Conservation (phyloP, 2,797 vertebrate genomes). For the Poecilia wingei region DNA sequence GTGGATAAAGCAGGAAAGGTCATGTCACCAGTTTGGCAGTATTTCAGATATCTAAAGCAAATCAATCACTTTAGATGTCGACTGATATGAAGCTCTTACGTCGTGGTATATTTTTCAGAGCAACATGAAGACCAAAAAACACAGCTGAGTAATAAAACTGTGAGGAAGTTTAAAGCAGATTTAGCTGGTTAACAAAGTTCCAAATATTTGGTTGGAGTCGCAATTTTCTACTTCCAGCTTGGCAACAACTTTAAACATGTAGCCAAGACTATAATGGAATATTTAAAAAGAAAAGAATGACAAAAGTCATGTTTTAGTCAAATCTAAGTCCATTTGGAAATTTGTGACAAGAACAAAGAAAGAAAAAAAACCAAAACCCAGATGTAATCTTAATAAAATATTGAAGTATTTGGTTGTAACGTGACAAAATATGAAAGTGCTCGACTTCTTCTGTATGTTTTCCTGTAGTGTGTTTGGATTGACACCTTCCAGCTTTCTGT, state of each 20-base stretch:
- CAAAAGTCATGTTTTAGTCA: not conserved
- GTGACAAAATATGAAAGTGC: not conserved
- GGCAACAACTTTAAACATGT: not conserved
- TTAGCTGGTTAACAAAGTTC: not conserved
- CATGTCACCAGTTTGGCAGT: no score
- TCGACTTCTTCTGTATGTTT: not conserved
- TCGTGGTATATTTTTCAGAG: not conserved
- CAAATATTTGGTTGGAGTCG: not conserved
- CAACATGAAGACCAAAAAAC: not conserved
- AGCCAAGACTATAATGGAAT: not conserved
- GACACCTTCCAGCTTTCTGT: constrained; percentile 7
- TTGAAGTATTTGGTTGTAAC: not conserved
- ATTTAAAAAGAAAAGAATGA: not conserved
- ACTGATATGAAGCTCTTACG: no score
- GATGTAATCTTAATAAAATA: not conserved
- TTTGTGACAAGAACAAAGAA: constrained; percentile 29
- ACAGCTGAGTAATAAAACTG: not conserved
- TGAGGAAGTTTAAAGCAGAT: no score
- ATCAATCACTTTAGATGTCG: no score
- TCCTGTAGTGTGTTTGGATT: constrained; percentile 20
- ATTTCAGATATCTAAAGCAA: no score
- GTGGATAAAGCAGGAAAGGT: no score
- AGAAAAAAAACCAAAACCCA: constrained; percentile 26
- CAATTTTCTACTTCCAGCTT: not conserved
- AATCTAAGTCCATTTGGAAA: not conserved